Conservation (phyloP, 2,888 invertebrate genomes). For the Apantesis nais region DNA sequence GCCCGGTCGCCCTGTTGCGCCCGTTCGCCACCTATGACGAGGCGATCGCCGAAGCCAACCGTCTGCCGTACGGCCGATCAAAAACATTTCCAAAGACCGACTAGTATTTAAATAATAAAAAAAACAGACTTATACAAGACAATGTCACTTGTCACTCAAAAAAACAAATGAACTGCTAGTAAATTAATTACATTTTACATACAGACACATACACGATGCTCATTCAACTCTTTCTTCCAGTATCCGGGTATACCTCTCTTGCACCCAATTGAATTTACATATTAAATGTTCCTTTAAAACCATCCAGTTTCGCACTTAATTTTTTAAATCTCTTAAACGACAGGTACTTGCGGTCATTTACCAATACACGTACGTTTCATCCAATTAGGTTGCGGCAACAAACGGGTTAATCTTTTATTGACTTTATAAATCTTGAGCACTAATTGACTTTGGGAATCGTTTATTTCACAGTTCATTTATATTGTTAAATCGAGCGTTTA, state of each 20-base stretch:
- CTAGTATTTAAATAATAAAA: too few relatives aligned
- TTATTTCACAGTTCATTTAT: conserved; percentile 48
- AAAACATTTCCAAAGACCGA: too few relatives aligned
- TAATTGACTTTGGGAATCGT: conserved; percentile 49
- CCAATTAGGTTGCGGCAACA: conserved; percentile 54
- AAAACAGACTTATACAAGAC: too few relatives aligned
- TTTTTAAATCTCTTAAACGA: conserved; percentile 14
- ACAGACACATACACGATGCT: not conserved
- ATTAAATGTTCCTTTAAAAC: not conserved
- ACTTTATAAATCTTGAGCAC: conserved; percentile 49
- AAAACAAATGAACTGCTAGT: too few relatives aligned
- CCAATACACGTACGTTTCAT: conserved; percentile 42
- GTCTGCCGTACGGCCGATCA: too few relatives aligned
- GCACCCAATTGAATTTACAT: not conserved
- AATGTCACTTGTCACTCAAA: too few relatives aligned
- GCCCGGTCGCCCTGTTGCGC: too few relatives aligned
- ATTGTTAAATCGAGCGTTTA: conserved; percentile 36
- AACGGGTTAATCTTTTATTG: conserved; percentile 60
- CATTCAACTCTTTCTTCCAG: not conserved
- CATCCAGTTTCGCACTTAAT: not conserved
- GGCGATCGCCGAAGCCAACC: too few relatives aligned
- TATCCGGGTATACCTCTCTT: not conserved
- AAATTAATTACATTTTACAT: not conserved
- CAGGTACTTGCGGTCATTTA: conserved; percentile 33
- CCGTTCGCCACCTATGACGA: too few relatives aligned